Evolutionary conservation across 2,888 invertebrate species (phyloP), one percentile per base, ranked within the genome.

Genomic region (Tanypteryx hageni): DNA sequence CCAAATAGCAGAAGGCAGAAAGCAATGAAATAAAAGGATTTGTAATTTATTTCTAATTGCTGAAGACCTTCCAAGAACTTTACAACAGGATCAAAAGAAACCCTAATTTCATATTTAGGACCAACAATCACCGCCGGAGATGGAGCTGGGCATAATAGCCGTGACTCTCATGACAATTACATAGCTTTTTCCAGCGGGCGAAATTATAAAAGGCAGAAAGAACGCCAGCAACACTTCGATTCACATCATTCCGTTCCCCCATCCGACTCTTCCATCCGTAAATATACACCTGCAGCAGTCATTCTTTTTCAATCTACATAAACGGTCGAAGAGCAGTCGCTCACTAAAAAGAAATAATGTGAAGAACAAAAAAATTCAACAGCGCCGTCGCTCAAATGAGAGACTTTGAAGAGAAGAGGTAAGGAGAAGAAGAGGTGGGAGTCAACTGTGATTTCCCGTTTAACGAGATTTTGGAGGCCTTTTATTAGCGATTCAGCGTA

Each of bases 11-110:
- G 83, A 83, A 83, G 56, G n/a, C 83, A 83, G 83, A 83, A 83
- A 57, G 56, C 83, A 89, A 44, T 59, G 89, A 89, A 89, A 89
- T 89, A 68, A 89, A 89, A 64, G 89, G 64, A 89, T 89, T 89
- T 56, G 89, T 89, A 89, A 89, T 89, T 89, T 89, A 44, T 89
- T 89, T 89, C 89, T 89, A 89, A 89, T 89, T 89, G 89, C 89
- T 44, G 89, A 16, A 64, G 89, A 64, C 89, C 89, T 89, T 89
- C 89, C 89, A 64, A 68, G 89, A 89, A 89, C 64, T 9, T 64
- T 56, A 64, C 89, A 89, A 89, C 61, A 44, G 89, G 89, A 64
- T 89, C 31, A 18, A 86, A 86, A 86, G 89, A 27, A 68, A 89
- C 68, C 89, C 89, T 89, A 89, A 89, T 89, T 89, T 89, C 44